phyloP scores from a whole-genome alignment of 2,113 vertebrate genomes.

The Caranx melampygus region DNA sequence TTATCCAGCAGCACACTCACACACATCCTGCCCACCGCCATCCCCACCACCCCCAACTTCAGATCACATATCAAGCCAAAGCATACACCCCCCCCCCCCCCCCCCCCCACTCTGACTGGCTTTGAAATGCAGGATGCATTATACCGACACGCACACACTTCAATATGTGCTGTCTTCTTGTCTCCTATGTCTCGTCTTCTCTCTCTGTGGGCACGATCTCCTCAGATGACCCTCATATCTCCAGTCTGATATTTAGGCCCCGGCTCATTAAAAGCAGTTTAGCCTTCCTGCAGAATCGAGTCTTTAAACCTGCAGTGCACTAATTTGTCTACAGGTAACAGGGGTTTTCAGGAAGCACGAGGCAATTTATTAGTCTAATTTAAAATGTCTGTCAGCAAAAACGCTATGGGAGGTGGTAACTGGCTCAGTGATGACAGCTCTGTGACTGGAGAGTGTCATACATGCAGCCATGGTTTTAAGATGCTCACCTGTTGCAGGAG shows the following conservation, averaged over 20 bases:
- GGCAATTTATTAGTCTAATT: conserved; percentile 82
- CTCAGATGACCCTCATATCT: conserved; percentile 35
- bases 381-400: conserved; percentile 79
- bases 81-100: conserved; percentile 34
- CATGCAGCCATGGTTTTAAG: conserved; percentile 65
- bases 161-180: conserved; percentile 6
- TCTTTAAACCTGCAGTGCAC: conserved; percentile 88
- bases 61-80: conserved; percentile 65
- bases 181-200: conserved; percentile 7
- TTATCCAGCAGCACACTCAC: conserved; percentile 30
- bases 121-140: conserved; percentile 51
- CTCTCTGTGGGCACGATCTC: conserved; percentile 37
- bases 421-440: conserved; percentile 72
- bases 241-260: conserved; percentile 83
- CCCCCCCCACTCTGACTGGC: conserved; percentile 28
- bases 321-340: conserved; percentile 75
- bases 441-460: conserved; percentile 71
- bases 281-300: conserved; percentile 85
- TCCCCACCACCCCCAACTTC: conserved; percentile 22
- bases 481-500: conserved; percentile 41
- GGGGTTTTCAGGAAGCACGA: conserved; percentile 67
- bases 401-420: conserved; percentile 70
- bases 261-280: conserved; percentile 86
- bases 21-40: conserved; percentile 10
- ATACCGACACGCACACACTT: conserved; percentile 16